These are phyloP conservation scores for Actenoides lindsayi DNA, from an alignment of 2,113 vertebrate genomes.

Conservation along the genomic window DNA sequence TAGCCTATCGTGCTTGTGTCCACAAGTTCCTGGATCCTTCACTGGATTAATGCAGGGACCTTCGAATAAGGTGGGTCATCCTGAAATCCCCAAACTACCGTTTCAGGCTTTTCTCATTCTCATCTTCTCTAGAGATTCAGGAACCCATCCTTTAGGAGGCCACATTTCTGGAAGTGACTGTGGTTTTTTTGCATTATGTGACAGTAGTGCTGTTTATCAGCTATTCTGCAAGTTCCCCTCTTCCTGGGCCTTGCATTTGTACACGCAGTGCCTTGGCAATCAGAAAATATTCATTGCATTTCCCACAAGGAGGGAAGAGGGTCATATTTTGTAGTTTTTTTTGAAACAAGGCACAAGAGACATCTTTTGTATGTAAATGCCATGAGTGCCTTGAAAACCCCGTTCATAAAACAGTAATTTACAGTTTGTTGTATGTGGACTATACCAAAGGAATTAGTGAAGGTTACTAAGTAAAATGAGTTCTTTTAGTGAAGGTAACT, in stretches of 20 bases:
- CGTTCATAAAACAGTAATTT: not conserved
- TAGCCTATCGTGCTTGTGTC: not conserved
- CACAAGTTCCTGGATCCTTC: not conserved
- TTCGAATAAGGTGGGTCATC: not conserved
- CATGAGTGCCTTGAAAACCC: not conserved
- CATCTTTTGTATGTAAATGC: not conserved
- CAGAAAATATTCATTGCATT: not conserved
- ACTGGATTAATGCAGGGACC: not conserved
- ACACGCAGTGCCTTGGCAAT: not conserved
- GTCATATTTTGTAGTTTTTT: not conserved
- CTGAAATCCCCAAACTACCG: not conserved
- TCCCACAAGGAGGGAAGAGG: not conserved
- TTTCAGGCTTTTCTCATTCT: not conserved
- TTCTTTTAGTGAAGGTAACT: not conserved
- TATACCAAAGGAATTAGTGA: not conserved
- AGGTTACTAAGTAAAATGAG: not conserved
- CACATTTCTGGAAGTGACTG: not conserved
- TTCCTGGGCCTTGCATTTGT: not conserved
- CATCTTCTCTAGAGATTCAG: not conserved
- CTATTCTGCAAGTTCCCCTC: not conserved
- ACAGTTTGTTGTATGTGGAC: not conserved
- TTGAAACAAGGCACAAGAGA: not conserved
- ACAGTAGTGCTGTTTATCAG: not conserved
- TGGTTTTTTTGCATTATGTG: not conserved
- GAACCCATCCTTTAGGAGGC: not conserved